Evolutionary conservation across 2,797 vertebrate genomes (phyloP).

Genomic region (Harpagifer antarcticus): DNA sequence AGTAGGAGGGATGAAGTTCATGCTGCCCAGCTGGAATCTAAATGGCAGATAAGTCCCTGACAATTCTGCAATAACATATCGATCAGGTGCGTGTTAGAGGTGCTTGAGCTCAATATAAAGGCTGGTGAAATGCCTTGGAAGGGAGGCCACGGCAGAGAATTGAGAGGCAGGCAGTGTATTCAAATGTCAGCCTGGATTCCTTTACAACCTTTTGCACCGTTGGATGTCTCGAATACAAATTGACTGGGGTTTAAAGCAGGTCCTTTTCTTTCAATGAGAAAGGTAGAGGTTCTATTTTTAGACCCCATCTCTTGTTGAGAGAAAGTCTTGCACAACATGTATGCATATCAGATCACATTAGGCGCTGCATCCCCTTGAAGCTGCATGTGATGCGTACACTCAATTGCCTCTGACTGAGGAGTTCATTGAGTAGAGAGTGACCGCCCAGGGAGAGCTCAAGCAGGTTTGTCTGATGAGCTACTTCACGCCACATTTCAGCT

Average conservation of each 20-base stretch:
- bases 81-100: conserved; percentile 72
- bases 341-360: conserved; percentile 52
- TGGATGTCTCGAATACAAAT: conserved; percentile 60
- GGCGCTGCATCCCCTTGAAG: conserved; percentile 25
- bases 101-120: conserved; percentile 71
- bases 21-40: conserved; percentile 61
- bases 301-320: neutral
- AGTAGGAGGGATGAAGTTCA: conserved; percentile 37
- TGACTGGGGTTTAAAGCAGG: neutral
- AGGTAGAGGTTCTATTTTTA: conserved; percentile 35
- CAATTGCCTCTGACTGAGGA: conserved; percentile 58
- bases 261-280: conserved; percentile 24
- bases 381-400: conserved; percentile 41
- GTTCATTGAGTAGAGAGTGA: conserved; percentile 52
- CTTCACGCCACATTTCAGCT: conserved; percentile 59
- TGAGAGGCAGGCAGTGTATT: conserved; percentile 68
- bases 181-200: conserved; percentile 77
- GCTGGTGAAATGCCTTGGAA: conserved; percentile 49
- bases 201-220: conserved; percentile 60
- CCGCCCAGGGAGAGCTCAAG: conserved; percentile 61
- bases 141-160: conserved; percentile 45
- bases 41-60: conserved; percentile 78
- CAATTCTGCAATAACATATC: conserved; percentile 77
- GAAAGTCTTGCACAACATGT: conserved; percentile 5
- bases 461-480: conserved; percentile 64